phyloP scores from a whole-genome alignment of 2,797 vertebrate species.

The Silurus aristotelis region DNA sequence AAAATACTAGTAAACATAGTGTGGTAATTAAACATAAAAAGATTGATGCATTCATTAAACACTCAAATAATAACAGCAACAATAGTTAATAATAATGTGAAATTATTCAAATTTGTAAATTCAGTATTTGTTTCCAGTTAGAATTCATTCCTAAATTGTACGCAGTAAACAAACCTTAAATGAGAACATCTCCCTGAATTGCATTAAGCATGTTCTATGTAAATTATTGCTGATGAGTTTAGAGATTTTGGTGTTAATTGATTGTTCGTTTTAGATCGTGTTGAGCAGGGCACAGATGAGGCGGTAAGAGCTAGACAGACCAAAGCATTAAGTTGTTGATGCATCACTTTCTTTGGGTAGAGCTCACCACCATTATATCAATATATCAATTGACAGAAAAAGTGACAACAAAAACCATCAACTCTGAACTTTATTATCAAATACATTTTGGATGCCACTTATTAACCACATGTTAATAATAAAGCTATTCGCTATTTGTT shows the following conservation, averaged over 20 bases:
- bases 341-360: not conserved
- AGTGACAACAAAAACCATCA: not conserved
- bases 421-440: not conserved
- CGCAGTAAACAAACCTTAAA: not conserved
- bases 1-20: not conserved
- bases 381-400: not conserved
- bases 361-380: not conserved
- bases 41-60: not conserved
- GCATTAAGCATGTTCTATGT: not conserved
- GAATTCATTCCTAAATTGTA: not conserved
- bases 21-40: constrained; percentile 15
- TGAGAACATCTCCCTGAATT: not conserved
- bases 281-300: not conserved
- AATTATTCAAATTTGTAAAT: not conserved
- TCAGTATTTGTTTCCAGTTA: too few species aligned
- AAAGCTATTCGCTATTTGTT: not conserved
- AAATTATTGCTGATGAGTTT: not conserved
- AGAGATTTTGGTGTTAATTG: not conserved
- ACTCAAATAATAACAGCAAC: not conserved
- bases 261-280: not conserved
- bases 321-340: not conserved
- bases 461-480: not conserved
- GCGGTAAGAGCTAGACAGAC: not conserved
- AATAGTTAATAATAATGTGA: not conserved
- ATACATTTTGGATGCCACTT: not conserved